These are phyloP conservation scores for Helicoverpa armigera DNA, from an alignment of 1,140 invertebrate genomes.

Conservation along the genomic window DNA sequence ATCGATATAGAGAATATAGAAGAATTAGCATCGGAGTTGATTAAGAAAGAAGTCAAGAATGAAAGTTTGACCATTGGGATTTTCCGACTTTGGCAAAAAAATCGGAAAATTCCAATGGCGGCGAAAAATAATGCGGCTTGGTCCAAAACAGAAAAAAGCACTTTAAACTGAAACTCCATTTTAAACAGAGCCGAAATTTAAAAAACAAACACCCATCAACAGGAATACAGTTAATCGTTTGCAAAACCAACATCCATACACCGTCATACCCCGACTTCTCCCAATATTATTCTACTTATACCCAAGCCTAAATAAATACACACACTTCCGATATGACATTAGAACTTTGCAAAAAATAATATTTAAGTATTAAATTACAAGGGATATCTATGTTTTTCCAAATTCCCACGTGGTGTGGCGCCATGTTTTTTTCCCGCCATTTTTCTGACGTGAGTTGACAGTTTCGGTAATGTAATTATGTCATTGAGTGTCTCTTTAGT, in stretches of 20 bases:
- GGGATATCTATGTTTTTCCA: constrained; percentile 64
- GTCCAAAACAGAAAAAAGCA: background rate
- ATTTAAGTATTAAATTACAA: constrained; percentile 73
- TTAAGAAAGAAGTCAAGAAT: no score
- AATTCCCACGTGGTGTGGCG: constrained; percentile 69
- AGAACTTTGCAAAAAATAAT: constrained; percentile 69
- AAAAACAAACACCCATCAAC: background rate
- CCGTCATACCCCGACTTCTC: constrained; percentile 59
- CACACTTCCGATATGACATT: constrained; percentile 72
- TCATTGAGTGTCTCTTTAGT: constrained; percentile 44
- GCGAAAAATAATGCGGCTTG: no score
- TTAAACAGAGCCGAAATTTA: background rate
- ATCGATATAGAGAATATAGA: no score
- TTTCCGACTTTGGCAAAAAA: no score
- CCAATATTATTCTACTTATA: constrained; percentile 77
- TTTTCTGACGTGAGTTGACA: constrained; percentile 38
- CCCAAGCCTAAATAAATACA: constrained; percentile 73
- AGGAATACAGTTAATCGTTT: constrained; percentile 57
- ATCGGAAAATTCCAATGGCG: no score
- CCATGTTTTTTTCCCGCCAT: constrained; percentile 63
- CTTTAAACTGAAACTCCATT: background rate
- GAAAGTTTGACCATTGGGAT: no score
- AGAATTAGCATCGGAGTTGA: no score
- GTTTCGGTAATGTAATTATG: constrained; percentile 43
- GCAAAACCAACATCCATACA: constrained; percentile 62